phyloP scores from a whole-genome alignment of 2,113 vertebrate genomes.

The Oxygymnocypris stewartii region DNA sequence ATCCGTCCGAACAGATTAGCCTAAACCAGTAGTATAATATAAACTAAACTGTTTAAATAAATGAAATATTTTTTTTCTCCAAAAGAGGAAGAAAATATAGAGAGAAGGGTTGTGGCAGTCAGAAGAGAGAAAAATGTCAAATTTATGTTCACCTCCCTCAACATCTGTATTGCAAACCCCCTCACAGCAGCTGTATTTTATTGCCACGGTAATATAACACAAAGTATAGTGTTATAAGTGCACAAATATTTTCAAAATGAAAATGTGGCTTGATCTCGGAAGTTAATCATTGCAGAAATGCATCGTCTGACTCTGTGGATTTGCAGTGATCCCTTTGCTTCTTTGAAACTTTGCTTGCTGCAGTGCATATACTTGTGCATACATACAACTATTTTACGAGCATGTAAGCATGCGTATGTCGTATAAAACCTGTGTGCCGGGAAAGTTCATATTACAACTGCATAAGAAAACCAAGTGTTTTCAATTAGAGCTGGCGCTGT shows the following conservation, averaged over 20 bases:
- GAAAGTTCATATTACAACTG: slow-evolving; percentile 16
- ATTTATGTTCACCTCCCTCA: background rate
- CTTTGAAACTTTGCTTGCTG: background rate
- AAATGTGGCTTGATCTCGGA: background rate
- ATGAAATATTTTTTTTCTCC: too few relatives aligned
- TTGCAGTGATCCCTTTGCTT: background rate
- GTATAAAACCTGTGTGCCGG: background rate
- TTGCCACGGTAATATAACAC: background rate
- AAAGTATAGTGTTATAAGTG: background rate
- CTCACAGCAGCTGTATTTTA: background rate
- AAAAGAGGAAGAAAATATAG: background rate
- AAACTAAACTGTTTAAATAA: too few relatives aligned
- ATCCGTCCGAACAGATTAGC: background rate
- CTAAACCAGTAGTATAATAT: background rate
- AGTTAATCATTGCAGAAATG: background rate
- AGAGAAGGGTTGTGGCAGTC: background rate
- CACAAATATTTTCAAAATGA: background rate
- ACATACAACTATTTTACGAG: slow-evolving; percentile 12
- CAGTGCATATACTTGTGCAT: background rate
- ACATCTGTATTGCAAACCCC: background rate
- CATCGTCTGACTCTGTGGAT: background rate
- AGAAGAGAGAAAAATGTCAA: background rate
- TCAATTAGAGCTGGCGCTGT: slow-evolving; percentile 52
- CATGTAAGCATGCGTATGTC: background rate
- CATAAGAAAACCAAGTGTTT: slow-evolving; percentile 56